Percentiles rank a stretch among this genome's conserved stretches.
Evolutionary conservation across 1,140 invertebrate genomes (phyloP).

Genomic region (Lutraria rhynchaena): DNA sequence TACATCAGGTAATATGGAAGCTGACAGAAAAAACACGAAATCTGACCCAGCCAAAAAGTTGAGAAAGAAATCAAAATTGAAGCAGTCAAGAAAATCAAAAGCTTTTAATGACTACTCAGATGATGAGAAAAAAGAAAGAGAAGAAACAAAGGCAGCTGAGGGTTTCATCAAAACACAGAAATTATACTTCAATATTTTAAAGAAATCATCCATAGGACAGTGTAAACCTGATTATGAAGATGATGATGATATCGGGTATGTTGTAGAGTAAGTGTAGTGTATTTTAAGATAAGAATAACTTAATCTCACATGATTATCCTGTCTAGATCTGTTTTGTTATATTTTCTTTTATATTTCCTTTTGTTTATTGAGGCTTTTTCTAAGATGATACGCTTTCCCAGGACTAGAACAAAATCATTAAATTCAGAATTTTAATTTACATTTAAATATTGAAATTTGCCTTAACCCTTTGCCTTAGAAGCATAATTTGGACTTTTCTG

Average conservation of each 20-base stretch:
- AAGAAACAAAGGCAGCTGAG: constrained; percentile 31
- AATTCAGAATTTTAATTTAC: too few relatives aligned
- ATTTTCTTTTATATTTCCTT: background rate
- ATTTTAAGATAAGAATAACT: too few relatives aligned
- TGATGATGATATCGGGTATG: constrained; percentile 12
- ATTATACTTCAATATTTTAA: constrained; percentile 43
- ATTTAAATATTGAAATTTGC: too few relatives aligned
- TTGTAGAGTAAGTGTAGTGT: background rate
- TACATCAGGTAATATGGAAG: background rate
- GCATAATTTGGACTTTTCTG: too few relatives aligned
- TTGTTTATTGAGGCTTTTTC: too few relatives aligned
- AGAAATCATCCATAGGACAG: background rate
- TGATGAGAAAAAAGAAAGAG: constrained; percentile 18
- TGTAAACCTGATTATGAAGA: background rate
- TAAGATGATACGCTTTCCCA: too few relatives aligned
- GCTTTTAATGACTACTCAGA: background rate
- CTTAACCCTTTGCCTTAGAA: too few relatives aligned
- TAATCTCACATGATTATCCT: background rate
- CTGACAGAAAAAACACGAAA: constrained; percentile 2
- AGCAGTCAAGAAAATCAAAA: background rate
- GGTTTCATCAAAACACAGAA: constrained; percentile 46
- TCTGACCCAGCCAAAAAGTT: background rate
- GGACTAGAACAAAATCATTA: too few relatives aligned
- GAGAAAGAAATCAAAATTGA: background rate
- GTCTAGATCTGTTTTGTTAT: background rate